These are phyloP conservation scores for Embidobia sp. DNA, from an alignment of 2,888 invertebrate species.

Conservation along the genomic window DNA sequence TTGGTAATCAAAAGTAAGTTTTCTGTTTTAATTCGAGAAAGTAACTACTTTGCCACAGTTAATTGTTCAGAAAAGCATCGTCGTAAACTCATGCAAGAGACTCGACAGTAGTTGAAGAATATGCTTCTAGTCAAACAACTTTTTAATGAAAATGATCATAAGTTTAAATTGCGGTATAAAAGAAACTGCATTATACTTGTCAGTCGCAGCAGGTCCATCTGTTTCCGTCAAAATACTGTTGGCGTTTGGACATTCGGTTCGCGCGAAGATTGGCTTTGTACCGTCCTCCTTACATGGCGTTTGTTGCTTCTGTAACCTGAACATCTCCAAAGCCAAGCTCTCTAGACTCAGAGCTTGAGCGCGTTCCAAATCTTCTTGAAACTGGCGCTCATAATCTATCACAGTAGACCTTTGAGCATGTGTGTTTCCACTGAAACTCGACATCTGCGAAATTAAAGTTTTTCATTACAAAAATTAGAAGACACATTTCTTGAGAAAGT, in stretches of 20 bases:
- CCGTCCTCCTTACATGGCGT: slow-evolving; percentile 70
- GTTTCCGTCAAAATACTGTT: slow-evolving; percentile 69
- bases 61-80: too few relatives aligned
- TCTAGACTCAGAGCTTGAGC: slow-evolving; percentile 94
- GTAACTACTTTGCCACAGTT: too few relatives aligned
- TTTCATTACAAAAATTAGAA: too few relatives aligned
- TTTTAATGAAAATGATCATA: too few relatives aligned
- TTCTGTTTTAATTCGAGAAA: too few relatives aligned
- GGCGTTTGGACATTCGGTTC: slow-evolving; percentile 63
- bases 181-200: slow-evolving; percentile 71
- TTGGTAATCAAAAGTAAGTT: too few relatives aligned
- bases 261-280: slow-evolving; percentile 56
- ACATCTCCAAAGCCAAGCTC: slow-evolving; percentile 91
- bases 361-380: slow-evolving; percentile 92
- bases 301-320: slow-evolving; percentile 86
- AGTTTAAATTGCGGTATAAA: neutral
- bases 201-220: slow-evolving; percentile 70
- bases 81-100: too few relatives aligned
- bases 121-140: neutral
- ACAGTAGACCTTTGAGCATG: slow-evolving; percentile 74
- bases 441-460: too few relatives aligned
- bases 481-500: too few relatives aligned
- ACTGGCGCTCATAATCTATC: slow-evolving; percentile 90
- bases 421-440: slow-evolving; percentile 75
- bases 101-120: too few relatives aligned